Conservation (phyloP, 2,888 invertebrate species). For the Cheiracanthium punctorium region DNA sequence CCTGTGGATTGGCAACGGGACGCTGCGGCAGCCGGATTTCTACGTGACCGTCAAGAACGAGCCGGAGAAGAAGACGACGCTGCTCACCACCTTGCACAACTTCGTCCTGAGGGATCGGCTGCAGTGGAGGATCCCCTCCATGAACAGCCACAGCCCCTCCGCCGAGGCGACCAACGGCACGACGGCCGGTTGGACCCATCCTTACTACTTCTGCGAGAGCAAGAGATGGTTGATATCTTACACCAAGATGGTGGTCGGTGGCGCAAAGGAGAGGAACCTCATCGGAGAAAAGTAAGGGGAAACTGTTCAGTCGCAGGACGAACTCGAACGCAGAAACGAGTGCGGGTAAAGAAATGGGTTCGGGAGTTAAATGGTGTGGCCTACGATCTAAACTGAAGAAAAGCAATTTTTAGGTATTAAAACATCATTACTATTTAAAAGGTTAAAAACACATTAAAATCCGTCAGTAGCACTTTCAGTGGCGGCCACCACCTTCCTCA, state of each 20-base stretch:
- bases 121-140: slow-evolving; percentile 37
- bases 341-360: too few species aligned
- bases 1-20: slow-evolving; percentile 61
- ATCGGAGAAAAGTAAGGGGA: slow-evolving; percentile 16
- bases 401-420: too few species aligned
- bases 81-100: slow-evolving; percentile 29
- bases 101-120: slow-evolving; percentile 25
- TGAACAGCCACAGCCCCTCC: too few species aligned
- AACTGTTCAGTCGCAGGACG: too few species aligned
- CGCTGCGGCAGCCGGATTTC: slow-evolving; percentile 50
- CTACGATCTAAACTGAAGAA: too few species aligned
- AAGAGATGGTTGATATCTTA: slow-evolving; percentile 90
- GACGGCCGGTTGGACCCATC: slow-evolving; percentile 83
- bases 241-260: slow-evolving; percentile 79
- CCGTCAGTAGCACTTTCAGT: too few species aligned
- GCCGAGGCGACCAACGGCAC: not conserved
- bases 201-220: slow-evolving; percentile 88
- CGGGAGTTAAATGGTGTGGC: too few species aligned
- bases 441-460: too few species aligned
- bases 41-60: slow-evolving; percentile 40
- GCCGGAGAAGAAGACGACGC: slow-evolving; percentile 23
- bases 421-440: too few species aligned
- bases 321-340: too few species aligned
- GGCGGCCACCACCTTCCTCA: too few species aligned
- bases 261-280: slow-evolving; percentile 14